phyloP scores from a whole-genome alignment of 2,113 vertebrate genomes.

The Campylorhamphus procurvoides region DNA sequence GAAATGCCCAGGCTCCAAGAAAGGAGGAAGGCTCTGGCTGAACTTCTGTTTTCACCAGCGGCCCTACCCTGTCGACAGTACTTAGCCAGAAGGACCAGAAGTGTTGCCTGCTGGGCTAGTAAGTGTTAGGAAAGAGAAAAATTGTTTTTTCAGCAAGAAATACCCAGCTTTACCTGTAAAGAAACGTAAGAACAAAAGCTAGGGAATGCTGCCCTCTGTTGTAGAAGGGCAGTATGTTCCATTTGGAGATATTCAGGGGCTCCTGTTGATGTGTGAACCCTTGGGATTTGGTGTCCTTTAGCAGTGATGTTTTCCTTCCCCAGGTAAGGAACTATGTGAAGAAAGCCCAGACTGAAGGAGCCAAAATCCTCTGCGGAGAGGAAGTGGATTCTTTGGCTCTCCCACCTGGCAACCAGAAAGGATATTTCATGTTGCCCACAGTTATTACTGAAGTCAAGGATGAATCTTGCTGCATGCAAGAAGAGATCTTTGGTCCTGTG shows the following conservation, averaged over 20 bases:
- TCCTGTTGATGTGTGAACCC: background rate
- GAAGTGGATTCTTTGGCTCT: slow-evolving; percentile 84
- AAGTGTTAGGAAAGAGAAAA: background rate
- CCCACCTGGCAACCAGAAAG: slow-evolving; percentile 75
- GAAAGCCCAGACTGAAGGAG: slow-evolving; percentile 85
- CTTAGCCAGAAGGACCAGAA: background rate
- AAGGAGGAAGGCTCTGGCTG: background rate
- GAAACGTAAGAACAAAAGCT: background rate
- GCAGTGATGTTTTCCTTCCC: background rate
- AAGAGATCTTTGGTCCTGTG: slow-evolving; percentile 98
- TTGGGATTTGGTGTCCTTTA: background rate
- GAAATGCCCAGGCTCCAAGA: background rate
- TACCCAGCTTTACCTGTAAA: background rate
- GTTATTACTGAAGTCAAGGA: slow-evolving; percentile 86
- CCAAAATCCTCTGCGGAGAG: slow-evolving; percentile 88
- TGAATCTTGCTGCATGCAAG: slow-evolving; percentile 90
- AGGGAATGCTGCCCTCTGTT: background rate
- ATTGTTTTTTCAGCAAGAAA: background rate
- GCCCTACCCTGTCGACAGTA: background rate
- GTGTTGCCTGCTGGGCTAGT: background rate
- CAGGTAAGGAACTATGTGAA: slow-evolving; percentile 89
- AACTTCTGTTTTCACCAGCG: background rate
- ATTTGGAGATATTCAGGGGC: background rate
- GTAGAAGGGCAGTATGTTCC: background rate
- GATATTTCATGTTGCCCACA: slow-evolving; percentile 93